A percentile compares a stretch with the other conserved stretches of the same genome.
Conservation (phyloP, 2,797 vertebrate genomes). For the Platalea minor region DNA sequence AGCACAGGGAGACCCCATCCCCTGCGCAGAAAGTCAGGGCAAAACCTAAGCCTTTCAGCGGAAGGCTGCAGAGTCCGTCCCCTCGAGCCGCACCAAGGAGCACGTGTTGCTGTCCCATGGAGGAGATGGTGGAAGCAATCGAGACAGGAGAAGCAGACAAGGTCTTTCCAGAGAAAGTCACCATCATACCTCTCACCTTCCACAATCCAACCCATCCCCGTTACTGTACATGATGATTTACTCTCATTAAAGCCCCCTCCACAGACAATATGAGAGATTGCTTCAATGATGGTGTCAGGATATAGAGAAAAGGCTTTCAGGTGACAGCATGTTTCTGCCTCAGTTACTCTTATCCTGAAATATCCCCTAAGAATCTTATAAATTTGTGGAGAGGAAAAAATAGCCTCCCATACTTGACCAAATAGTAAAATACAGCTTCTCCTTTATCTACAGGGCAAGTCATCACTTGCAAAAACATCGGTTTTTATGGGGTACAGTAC, state of each 20-base stretch:
- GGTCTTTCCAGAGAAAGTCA: background rate
- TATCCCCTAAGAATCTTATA: background rate
- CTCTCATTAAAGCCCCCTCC: background rate
- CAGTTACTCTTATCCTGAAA: background rate
- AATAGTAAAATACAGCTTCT: background rate
- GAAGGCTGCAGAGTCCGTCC: background rate
- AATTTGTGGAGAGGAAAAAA: background rate
- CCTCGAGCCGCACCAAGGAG: background rate
- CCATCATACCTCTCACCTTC: background rate
- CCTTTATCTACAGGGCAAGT: background rate
- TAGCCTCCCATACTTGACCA: background rate
- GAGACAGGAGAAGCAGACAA: background rate
- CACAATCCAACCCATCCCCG: background rate
- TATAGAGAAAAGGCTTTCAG: background rate
- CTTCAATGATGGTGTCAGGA: background rate
- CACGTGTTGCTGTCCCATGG: rapidly evolving
- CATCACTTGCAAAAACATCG: background rate
- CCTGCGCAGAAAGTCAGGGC: background rate
- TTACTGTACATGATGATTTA: background rate
- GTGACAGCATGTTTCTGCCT: background rate
- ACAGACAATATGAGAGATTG: background rate
- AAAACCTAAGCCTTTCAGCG: background rate
- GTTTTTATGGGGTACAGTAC: background rate
- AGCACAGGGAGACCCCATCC: background rate
- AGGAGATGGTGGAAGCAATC: background rate